Percentiles rank a stretch among this genome's conserved stretches.
Evolutionary conservation across 2,113 vertebrate genomes (phyloP).

Genomic region (Lonchura striata): DNA sequence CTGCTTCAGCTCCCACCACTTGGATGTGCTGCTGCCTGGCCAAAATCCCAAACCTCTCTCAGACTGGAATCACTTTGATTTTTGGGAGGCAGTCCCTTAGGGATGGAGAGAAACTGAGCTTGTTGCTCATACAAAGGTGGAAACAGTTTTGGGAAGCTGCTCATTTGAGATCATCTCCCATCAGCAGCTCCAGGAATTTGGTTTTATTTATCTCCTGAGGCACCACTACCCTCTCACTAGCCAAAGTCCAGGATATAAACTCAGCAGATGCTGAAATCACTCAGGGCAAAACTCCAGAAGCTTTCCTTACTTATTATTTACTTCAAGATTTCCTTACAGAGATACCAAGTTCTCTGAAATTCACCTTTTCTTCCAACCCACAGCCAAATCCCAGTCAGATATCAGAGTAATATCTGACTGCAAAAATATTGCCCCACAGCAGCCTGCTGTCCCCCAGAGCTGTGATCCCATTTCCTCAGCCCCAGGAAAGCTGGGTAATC

Average conservation of each 20-base stretch:
- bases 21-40: not conserved
- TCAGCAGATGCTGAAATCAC: not conserved
- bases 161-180: not conserved
- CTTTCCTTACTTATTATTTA: not conserved
- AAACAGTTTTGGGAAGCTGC: not conserved
- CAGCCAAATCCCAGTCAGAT: not conserved
- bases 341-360: not conserved
- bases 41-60: not conserved
- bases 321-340: not conserved
- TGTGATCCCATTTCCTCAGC: not conserved
- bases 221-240: not conserved
- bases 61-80: not conserved
- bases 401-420: not conserved
- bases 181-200: not conserved
- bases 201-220: conserved; percentile 8
- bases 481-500: not conserved
- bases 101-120: not conserved
- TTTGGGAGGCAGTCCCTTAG: not conserved
- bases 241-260: not conserved
- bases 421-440: not conserved
- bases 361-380: not conserved
- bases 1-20: not conserved
- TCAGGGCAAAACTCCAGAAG: not conserved
- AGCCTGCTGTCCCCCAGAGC: not conserved
- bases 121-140: not conserved